A percentile compares a stretch with the other conserved stretches of the same genome.
phyloP scores from a whole-genome alignment of 2,797 vertebrate species.

The Sebastes umbrosus region DNA sequence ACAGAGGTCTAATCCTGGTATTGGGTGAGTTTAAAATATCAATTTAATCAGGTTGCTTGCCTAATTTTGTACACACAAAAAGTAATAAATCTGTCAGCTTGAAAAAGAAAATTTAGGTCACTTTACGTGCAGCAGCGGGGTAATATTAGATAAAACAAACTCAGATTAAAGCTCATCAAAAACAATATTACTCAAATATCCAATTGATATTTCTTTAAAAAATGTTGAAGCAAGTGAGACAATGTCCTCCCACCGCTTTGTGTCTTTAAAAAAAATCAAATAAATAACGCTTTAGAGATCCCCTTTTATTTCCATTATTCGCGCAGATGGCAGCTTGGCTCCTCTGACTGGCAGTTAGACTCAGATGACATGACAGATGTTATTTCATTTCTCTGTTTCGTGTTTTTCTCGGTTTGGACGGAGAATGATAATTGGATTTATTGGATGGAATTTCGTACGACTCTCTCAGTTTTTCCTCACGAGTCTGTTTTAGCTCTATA shows the following conservation, averaged over 20 bases:
- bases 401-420: constrained; percentile 63
- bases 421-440: constrained; percentile 55
- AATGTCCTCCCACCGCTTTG: constrained; percentile 29
- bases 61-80: neutral
- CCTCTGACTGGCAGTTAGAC: constrained; percentile 57
- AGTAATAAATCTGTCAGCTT: neutral
- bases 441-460: constrained; percentile 9
- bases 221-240: neutral
- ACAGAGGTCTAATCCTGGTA: accelerated
- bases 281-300: constrained; percentile 38
- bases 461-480: neutral
- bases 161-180: constrained; percentile 4
- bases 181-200: neutral
- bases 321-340: constrained; percentile 58
- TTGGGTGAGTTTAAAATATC: neutral
- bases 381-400: constrained; percentile 60
- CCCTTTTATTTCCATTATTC: constrained; percentile 47
- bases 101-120: neutral
- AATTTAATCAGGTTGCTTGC: neutral
- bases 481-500: constrained; percentile 1
- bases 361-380: constrained; percentile 67
- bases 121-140: neutral
- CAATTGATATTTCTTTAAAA: neutral
- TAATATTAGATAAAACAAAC: constrained; percentile 2
- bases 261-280: constrained; percentile 48